Conservation (phyloP, 2,888 invertebrate species). For the Phasia obesa region DNA sequence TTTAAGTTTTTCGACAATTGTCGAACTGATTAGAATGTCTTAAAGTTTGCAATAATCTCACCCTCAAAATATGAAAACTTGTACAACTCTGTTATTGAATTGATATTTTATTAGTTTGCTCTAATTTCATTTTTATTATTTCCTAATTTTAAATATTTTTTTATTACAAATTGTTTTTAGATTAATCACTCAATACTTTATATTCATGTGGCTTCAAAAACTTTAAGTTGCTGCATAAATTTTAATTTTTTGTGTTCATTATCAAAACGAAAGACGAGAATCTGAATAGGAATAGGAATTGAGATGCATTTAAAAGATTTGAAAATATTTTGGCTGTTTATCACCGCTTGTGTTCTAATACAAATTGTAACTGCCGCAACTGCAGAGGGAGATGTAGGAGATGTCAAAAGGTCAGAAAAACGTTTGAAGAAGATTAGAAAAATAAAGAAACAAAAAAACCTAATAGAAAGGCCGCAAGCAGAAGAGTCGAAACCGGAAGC, state of each 20-base stretch:
- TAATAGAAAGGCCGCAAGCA: slow-evolving; percentile 74
- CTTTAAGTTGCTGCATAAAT: slow-evolving; percentile 1
- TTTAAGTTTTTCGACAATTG: too few relatives aligned
- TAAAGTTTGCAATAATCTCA: too few relatives aligned
- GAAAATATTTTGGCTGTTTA: slow-evolving; percentile 62
- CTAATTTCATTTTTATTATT: slow-evolving; percentile 27
- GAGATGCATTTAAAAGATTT: slow-evolving; percentile 68
- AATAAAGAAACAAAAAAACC: slow-evolving; percentile 42
- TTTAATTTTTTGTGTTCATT: slow-evolving; percentile 47
- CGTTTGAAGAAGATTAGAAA: slow-evolving; percentile 64
- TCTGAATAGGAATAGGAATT: slow-evolving; percentile 10
- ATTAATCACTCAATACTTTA: slow-evolving; percentile 48
- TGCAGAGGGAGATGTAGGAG: background rate
- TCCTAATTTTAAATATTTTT: background rate
- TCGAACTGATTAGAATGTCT: too few relatives aligned
- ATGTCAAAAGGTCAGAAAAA: slow-evolving; percentile 31
- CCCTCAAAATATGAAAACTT: too few relatives aligned
- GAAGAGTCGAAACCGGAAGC: slow-evolving; percentile 74
- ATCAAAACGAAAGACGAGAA: background rate
- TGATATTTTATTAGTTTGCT: background rate
- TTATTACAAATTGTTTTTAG: slow-evolving; percentile 28
- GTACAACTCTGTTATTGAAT: too few relatives aligned
- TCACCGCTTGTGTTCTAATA: slow-evolving; percentile 58
- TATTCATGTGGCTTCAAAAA: slow-evolving; percentile 33
- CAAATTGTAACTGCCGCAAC: slow-evolving; percentile 57